Conservation (phyloP, 2,888 invertebrate species). For the Brenthis hecate region DNA sequence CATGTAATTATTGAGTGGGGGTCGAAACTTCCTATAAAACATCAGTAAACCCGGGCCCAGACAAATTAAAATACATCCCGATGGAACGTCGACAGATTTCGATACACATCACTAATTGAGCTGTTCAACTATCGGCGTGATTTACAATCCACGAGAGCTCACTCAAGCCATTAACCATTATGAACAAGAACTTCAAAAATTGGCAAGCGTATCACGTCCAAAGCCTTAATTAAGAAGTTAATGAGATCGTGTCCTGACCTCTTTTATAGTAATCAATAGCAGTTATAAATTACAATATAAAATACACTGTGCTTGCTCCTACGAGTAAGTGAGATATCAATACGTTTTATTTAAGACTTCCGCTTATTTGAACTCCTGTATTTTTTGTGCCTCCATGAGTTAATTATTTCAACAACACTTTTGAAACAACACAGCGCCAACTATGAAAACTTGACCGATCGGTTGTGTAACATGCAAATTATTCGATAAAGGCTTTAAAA, state of each 20-base stretch:
- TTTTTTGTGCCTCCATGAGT: neutral
- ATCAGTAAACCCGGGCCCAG: slow-evolving; percentile 41
- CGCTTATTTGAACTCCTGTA: neutral
- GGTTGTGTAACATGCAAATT: neutral
- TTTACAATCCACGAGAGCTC: slow-evolving; percentile 40
- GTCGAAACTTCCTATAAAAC: slow-evolving; percentile 59
- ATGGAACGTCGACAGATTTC: slow-evolving; percentile 56
- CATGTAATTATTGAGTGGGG: slow-evolving; percentile 57
- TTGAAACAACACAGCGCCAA: neutral
- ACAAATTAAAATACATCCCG: slow-evolving; percentile 59
- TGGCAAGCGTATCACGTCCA: slow-evolving; percentile 62
- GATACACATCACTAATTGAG: slow-evolving; percentile 66
- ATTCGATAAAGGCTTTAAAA: slow-evolving; percentile 14
- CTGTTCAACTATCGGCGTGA: slow-evolving; percentile 49
- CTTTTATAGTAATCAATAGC: slow-evolving; percentile 61
- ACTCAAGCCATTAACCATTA: slow-evolving; percentile 30
- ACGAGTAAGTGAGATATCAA: neutral
- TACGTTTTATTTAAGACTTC: neutral
- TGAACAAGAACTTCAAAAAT: slow-evolving; percentile 49
- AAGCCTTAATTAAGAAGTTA: slow-evolving; percentile 75
- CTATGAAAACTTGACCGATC: neutral
- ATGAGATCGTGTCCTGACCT: slow-evolving; percentile 65
- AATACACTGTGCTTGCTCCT: slow-evolving; percentile 20
- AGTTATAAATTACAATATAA: slow-evolving; percentile 49
- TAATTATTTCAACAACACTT: neutral